Conservation (phyloP, 2,888 invertebrate species). For the Macroteleia sp. region DNA sequence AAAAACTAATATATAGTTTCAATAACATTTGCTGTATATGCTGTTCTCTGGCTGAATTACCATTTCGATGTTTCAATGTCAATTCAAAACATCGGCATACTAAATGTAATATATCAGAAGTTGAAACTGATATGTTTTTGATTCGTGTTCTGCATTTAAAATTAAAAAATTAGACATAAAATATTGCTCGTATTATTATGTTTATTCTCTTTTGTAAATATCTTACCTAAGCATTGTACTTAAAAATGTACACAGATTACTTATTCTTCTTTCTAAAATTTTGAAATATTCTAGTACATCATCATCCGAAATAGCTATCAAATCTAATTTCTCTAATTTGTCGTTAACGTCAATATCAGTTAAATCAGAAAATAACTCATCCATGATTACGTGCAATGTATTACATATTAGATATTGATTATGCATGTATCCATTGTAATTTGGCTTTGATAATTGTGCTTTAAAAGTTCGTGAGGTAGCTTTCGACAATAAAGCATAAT, state of each 20-base stretch:
- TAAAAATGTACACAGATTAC: conserved; percentile 76
- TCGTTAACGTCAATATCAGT: conserved; percentile 38
- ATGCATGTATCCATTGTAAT: conserved; percentile 70
- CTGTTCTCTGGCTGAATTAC: conserved; percentile 70
- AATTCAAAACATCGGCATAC: conserved; percentile 76
- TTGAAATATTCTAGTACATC: conserved; percentile 75
- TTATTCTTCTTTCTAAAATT: conserved; percentile 73
- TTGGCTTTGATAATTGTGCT: conserved; percentile 67
- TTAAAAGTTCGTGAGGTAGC: conserved; percentile 76
- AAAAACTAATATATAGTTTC: conserved; percentile 73
- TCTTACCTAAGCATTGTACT: conserved; percentile 69
- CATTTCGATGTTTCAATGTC: conserved; percentile 71
- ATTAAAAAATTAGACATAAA: too few relatives aligned
- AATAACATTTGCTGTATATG: conserved; percentile 75
- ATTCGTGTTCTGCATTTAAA: neutral
- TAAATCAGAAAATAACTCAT: conserved; percentile 73
- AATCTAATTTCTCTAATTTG: conserved; percentile 68
- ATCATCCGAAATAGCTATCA: conserved; percentile 71
- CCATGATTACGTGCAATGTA: conserved; percentile 75
- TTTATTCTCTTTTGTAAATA: too few relatives aligned
- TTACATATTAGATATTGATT: conserved; percentile 76
- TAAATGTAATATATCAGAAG: conserved; percentile 74
- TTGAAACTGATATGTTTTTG: conserved; percentile 66
- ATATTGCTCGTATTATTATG: too few relatives aligned
- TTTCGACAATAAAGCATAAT: conserved; percentile 74